Evolutionary conservation across 1,140 invertebrate genomes (phyloP).

Genomic region (Diprion similis): DNA sequence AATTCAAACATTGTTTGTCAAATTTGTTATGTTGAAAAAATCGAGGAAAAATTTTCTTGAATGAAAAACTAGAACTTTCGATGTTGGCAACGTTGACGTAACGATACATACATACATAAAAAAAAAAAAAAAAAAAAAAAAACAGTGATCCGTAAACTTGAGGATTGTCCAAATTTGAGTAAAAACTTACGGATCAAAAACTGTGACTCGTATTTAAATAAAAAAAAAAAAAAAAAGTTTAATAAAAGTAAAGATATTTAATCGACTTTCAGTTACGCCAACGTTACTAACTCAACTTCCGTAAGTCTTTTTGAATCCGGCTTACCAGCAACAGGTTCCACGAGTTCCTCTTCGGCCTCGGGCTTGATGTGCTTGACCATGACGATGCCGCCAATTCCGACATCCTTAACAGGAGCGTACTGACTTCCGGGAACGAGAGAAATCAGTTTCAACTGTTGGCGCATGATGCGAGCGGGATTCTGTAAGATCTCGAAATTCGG

Average conservation of each 20-base stretch:
- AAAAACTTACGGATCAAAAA: too few species aligned
- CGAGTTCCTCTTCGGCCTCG: conserved; percentile 81
- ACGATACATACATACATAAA: too few species aligned
- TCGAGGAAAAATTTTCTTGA: too few species aligned
- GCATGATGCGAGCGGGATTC: conserved; percentile 94
- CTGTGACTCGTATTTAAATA: conserved; percentile 15
- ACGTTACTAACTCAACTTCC: too few species aligned
- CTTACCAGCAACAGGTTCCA: conserved; percentile 87
- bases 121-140: too few species aligned
- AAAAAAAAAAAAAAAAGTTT: conserved; percentile 18
- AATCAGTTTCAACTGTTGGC: conserved; percentile 91
- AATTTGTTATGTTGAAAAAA: too few species aligned
- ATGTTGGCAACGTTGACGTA: too few species aligned
- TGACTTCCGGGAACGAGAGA: conserved; percentile 79
- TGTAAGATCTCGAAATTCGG: conserved; percentile 89
- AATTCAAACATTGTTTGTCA: too few species aligned
- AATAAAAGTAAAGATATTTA: conserved; percentile 22
- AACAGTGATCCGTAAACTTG: neutral
- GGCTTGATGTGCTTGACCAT: conserved; percentile 87
- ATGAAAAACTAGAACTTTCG: conserved; percentile 5
- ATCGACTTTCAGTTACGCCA: conserved; percentile 1
- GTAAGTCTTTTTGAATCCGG: neutral
- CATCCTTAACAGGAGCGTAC: conserved; percentile 89
- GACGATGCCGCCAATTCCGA: conserved; percentile 94
- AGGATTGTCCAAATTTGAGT: neutral